Percentiles rank a stretch among this genome's conserved stretches.
Evolutionary conservation across 1,140 invertebrate species (phyloP).

Genomic region (Platyscapa corneri): DNA sequence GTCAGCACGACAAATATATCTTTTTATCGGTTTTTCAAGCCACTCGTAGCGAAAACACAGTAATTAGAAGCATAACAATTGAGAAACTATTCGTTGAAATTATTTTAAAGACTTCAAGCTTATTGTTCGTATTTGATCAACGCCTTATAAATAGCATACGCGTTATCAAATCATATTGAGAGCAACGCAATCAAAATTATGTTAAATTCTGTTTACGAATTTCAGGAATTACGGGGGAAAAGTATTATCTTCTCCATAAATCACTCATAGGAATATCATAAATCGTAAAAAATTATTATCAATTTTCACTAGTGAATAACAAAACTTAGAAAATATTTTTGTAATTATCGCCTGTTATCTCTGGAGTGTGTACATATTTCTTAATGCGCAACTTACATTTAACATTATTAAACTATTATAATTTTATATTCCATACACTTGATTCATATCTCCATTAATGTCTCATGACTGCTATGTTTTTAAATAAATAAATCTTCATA

Average conservation of each 20-base stretch:
- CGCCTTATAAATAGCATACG: background rate
- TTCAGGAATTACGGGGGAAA: background rate
- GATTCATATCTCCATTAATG: too few relatives aligned
- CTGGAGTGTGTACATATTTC: too few relatives aligned
- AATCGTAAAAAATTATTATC: too few relatives aligned
- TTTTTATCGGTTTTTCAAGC: background rate
- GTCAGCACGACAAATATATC: background rate
- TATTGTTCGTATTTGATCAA: background rate
- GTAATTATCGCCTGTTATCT: too few relatives aligned
- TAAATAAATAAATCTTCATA: too few relatives aligned
- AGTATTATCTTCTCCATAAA: background rate
- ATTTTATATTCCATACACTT: too few relatives aligned
- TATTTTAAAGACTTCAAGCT: background rate
- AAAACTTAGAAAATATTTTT: too few relatives aligned
- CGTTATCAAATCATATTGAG: background rate
- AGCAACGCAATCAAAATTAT: background rate
- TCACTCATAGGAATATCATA: too few relatives aligned
- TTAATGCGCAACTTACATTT: too few relatives aligned
- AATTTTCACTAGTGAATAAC: too few relatives aligned
- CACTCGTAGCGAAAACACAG: background rate
- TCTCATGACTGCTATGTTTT: too few relatives aligned
- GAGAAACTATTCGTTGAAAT: background rate
- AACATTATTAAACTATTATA: too few relatives aligned
- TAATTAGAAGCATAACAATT: background rate
- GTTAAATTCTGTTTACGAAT: background rate